A percentile compares a stretch with the other conserved stretches of the same genome.
These are phyloP conservation scores for Plebejus argus DNA, from an alignment of 2,888 invertebrate genomes.

Conservation along the genomic window DNA sequence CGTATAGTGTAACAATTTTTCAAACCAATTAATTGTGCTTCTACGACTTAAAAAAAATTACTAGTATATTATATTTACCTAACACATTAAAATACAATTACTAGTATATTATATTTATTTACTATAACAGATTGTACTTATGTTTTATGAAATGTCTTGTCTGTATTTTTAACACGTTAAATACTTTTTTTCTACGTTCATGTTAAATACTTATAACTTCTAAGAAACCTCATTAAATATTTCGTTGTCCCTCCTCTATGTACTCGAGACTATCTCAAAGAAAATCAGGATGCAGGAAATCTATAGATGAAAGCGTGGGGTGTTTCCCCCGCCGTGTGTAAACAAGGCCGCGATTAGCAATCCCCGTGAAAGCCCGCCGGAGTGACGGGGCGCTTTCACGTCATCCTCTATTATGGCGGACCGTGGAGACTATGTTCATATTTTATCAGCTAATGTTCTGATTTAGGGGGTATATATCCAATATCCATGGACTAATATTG, in stretches of 20 bases:
- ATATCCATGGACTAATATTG: too few relatives aligned
- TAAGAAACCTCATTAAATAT: neutral
- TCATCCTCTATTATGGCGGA: conserved; percentile 3
- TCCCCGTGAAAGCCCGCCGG: conserved; percentile 28
- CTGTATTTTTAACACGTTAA: too few relatives aligned
- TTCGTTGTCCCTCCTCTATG: neutral
- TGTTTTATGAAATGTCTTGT: neutral
- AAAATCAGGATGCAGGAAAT: conserved; percentile 13
- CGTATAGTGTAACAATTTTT: too few relatives aligned
- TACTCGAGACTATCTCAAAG: neutral
- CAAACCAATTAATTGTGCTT: too few relatives aligned
- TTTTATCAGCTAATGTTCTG: neutral
- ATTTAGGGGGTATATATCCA: neutral
- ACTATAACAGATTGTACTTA: neutral
- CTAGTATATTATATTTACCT: too few relatives aligned
- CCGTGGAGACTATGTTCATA: neutral
- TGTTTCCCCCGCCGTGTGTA: conserved; percentile 14
- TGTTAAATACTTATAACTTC: too few relatives aligned
- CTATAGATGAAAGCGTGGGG: neutral
- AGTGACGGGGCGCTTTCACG: conserved; percentile 17
- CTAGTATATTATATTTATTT: too few relatives aligned
- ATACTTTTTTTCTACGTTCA: too few relatives aligned
- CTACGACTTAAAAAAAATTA: too few relatives aligned
- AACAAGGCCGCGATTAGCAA: conserved; percentile 29
- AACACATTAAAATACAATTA: too few relatives aligned